Evolutionary conservation across 2,113 vertebrate species (phyloP).

Genomic region (Oostethus manadensis): DNA sequence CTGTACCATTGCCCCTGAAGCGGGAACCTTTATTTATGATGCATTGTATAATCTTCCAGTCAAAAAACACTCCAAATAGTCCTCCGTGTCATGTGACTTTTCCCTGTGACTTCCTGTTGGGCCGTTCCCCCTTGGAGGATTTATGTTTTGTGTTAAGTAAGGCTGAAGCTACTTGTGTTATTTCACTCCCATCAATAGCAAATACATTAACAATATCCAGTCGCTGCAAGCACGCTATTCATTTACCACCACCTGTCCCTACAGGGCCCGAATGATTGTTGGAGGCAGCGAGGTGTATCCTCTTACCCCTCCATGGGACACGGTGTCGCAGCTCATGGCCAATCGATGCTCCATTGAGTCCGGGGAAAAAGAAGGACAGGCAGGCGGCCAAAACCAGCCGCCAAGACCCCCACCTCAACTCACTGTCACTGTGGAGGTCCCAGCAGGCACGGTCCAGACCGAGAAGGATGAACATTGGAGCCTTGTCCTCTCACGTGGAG

Average conservation of each 20-base stretch:
- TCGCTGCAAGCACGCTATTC: slow-evolving; percentile 82
- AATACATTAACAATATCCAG: slow-evolving; percentile 86
- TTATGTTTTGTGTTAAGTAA: slow-evolving; percentile 86
- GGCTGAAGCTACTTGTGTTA: slow-evolving; percentile 83
- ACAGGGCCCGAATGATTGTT: slow-evolving; percentile 79
- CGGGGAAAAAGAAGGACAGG: slow-evolving; percentile 50
- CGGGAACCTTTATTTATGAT: too few species aligned
- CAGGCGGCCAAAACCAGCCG: slow-evolving; percentile 61
- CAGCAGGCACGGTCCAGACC: slow-evolving; percentile 59
- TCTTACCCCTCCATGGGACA: slow-evolving; percentile 77
- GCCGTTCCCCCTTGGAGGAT: slow-evolving; percentile 71
- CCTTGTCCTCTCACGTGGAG: slow-evolving; percentile 55
- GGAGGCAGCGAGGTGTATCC: slow-evolving; percentile 79
- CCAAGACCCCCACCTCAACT: slow-evolving; percentile 59
- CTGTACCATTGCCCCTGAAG: too few species aligned
- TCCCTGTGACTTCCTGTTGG: slow-evolving; percentile 1
- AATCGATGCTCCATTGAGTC: slow-evolving; percentile 80
- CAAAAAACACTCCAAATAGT: too few species aligned
- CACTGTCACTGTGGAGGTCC: slow-evolving; percentile 61
- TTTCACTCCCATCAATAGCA: slow-evolving; percentile 79
- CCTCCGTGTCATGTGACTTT: too few species aligned
- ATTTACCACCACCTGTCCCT: slow-evolving; percentile 81
- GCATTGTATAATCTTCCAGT: too few species aligned
- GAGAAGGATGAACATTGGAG: slow-evolving; percentile 56
- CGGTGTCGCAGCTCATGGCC: slow-evolving; percentile 71